A percentile compares a stretch with the other conserved stretches of the same genome.
These are phyloP conservation scores for Electrophaes corylata DNA, from an alignment of 2,888 invertebrate genomes.

Conservation along the genomic window DNA sequence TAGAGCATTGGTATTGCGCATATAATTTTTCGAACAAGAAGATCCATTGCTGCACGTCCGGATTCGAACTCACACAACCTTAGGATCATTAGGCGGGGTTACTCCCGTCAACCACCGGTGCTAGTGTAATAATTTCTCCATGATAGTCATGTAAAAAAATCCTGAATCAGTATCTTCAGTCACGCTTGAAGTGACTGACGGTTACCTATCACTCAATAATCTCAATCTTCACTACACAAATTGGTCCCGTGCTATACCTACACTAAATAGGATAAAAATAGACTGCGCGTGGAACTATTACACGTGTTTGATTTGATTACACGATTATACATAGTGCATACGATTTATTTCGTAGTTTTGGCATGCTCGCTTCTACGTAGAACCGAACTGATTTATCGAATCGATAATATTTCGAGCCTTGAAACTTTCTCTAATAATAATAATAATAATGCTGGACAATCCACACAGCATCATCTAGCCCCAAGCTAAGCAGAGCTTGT, in stretches of 20 bases:
- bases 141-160: too few species aligned
- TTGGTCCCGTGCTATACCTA: constrained; percentile 20
- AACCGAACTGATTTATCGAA: constrained; percentile 18
- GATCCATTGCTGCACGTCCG: too few species aligned
- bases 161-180: background rate
- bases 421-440: background rate
- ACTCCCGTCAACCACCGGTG: too few species aligned
- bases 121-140: too few species aligned
- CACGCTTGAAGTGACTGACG: background rate
- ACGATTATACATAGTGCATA: constrained; percentile 20
- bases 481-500: too few species aligned
- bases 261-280: too few species aligned
- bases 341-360: constrained; percentile 23
- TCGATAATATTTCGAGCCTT: constrained; percentile 1
- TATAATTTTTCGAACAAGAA: too few species aligned
- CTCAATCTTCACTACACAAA: constrained; percentile 18
- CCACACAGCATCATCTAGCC: too few species aligned
- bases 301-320: constrained; percentile 33
- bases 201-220: constrained; percentile 22
- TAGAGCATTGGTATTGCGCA: too few species aligned
- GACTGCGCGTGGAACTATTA: constrained; percentile 26
- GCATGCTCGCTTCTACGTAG: constrained; percentile 24
- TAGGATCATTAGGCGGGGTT: too few species aligned
- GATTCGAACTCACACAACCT: too few species aligned
- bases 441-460: too few species aligned